Conservation (phyloP, 2,113 vertebrate genomes). For the Plecturocebus donacophilus region DNA sequence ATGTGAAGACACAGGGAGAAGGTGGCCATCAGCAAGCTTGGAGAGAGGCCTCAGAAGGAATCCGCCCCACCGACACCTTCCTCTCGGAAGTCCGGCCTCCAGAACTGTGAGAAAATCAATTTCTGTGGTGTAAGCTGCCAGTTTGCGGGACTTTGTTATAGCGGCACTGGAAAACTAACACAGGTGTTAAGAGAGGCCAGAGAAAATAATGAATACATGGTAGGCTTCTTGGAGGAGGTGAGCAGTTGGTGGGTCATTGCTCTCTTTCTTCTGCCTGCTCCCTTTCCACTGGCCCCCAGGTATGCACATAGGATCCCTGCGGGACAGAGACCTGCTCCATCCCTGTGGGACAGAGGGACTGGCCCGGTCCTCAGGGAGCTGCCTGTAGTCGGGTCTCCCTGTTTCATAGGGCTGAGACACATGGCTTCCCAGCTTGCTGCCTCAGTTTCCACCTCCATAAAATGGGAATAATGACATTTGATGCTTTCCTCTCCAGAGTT, state of each 20-base stretch:
- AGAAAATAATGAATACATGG: neutral
- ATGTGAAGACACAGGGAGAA: neutral
- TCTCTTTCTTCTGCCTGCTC: neutral
- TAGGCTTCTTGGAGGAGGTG: neutral
- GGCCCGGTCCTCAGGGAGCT: neutral
- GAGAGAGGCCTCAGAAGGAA: neutral
- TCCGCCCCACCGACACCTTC: too few species aligned
- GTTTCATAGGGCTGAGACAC: neutral
- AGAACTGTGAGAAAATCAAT: neutral
- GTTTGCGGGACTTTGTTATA: neutral
- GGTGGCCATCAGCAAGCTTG: rapidly evolving
- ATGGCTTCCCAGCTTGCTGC: neutral
- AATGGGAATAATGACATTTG: neutral
- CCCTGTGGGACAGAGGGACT: neutral
- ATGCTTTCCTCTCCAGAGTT: neutral
- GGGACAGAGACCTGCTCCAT: neutral
- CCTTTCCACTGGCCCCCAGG: too few species aligned
- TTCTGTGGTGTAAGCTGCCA: neutral
- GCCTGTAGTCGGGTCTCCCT: neutral
- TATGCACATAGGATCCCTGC: neutral
- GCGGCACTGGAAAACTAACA: neutral
- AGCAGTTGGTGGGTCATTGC: too few species aligned
- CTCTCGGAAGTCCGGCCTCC: neutral
- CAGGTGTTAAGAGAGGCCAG: neutral
- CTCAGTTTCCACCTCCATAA: neutral